Percentiles rank a stretch among this genome's conserved stretches.
phyloP scores from a whole-genome alignment of 2,888 invertebrate genomes.

The Rhaphigaster nebulosa region DNA sequence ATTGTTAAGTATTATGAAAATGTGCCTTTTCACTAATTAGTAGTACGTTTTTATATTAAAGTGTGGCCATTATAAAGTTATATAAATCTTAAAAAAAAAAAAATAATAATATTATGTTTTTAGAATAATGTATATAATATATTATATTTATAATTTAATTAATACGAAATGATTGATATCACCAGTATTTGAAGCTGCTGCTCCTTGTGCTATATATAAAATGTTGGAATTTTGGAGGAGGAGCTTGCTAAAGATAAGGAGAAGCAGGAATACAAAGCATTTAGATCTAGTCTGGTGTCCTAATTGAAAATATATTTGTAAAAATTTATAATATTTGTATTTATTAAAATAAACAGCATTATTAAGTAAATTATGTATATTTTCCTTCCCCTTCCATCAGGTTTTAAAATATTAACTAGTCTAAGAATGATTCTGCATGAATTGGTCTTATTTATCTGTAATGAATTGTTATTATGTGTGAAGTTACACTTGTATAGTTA shows the following conservation, averaged over 20 bases:
- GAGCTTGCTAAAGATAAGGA: not conserved
- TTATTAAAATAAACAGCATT: not conserved
- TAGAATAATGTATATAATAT: not conserved
- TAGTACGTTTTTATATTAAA: not conserved
- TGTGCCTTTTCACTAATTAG: not conserved
- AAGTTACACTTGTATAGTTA: too few relatives aligned
- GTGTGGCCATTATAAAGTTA: not conserved
- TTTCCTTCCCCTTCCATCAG: not conserved
- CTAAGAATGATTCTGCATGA: too few relatives aligned
- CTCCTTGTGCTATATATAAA: not conserved
- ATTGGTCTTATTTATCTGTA: too few relatives aligned
- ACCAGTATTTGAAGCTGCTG: not conserved
- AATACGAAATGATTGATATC: not conserved
- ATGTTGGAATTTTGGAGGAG: not conserved
- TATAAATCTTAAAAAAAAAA: not conserved
- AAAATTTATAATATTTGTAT: slow-evolving; percentile 21
- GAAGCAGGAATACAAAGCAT: slow-evolving; percentile 7
- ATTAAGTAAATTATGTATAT: not conserved
- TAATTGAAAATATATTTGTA: slow-evolving; percentile 20
- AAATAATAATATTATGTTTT: not conserved
- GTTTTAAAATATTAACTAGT: not conserved
- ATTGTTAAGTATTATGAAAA: not conserved
- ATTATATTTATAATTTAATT: not conserved
- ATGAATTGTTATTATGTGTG: too few relatives aligned
- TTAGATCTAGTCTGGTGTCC: slow-evolving; percentile 56